These are phyloP conservation scores for Chiloscyllium plagiosum DNA, from an alignment of 2,113 vertebrate species.

Conservation along the genomic window DNA sequence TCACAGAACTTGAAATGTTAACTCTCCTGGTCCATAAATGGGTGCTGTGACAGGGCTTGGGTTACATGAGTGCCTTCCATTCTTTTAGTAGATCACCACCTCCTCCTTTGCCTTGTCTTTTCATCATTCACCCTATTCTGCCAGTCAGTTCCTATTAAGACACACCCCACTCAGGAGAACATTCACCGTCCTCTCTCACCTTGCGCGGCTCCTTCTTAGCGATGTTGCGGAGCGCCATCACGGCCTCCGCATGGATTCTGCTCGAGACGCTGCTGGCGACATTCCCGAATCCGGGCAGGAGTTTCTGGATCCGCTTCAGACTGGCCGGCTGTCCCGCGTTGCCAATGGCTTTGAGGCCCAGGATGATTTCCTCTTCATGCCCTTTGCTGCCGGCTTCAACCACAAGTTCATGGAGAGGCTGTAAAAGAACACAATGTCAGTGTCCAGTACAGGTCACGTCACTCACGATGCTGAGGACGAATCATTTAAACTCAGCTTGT, in stretches of 20 bases:
- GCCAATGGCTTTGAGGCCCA: slow-evolving; percentile 53
- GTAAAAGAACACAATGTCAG: not conserved
- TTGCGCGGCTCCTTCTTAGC: slow-evolving; percentile 47
- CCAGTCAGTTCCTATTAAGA: not conserved
- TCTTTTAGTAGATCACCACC: not conserved
- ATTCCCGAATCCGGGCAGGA: slow-evolving; percentile 48
- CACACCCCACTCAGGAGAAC: not conserved
- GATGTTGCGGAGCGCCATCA: slow-evolving; percentile 51
- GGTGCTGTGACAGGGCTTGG: not conserved
- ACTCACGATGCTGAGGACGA: not conserved
- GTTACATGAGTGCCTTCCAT: not conserved
- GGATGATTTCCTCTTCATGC: slow-evolving; percentile 45
- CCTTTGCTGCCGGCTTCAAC: slow-evolving; percentile 45
- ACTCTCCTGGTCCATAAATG: not conserved
- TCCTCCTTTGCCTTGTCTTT: not conserved
- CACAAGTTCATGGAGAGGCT: slow-evolving; percentile 53
- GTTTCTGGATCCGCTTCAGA: slow-evolving; percentile 54
- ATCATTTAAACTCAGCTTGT: not conserved
- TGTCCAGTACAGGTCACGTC: not conserved
- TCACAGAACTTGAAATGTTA: not conserved
- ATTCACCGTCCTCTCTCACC: slow-evolving; percentile 43
- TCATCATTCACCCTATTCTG: not conserved
- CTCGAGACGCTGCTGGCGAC: slow-evolving; percentile 41
- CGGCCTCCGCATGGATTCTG: slow-evolving; percentile 42
- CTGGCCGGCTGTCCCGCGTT: slow-evolving; percentile 50